Conservation (phyloP, 2,113 vertebrate species). For the Scytalopus superciliaris region DNA sequence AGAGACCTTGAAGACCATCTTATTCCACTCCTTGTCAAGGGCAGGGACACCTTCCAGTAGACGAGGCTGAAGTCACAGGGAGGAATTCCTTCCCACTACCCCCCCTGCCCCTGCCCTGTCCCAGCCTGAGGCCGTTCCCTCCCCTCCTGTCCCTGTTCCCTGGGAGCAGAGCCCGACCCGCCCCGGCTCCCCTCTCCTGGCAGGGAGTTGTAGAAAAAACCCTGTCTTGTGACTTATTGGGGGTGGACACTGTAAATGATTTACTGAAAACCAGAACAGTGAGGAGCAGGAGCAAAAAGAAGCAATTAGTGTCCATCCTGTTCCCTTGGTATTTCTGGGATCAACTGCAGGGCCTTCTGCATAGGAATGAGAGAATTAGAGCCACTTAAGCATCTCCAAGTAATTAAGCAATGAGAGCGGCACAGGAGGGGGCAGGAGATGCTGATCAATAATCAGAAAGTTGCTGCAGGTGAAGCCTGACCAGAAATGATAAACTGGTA, state of each 20-base stretch:
- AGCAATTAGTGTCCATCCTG: neutral
- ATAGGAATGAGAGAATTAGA: neutral
- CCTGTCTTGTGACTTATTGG: rapidly evolving
- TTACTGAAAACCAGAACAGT: neutral
- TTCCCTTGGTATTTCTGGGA: neutral
- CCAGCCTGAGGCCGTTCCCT: neutral
- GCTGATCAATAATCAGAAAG: neutral
- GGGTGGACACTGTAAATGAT: rapidly evolving
- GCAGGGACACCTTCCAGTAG: neutral
- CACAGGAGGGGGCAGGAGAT: neutral
- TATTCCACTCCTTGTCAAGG: neutral
- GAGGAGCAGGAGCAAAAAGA: neutral
- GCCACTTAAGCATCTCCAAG: neutral
- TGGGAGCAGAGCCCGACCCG: neutral
- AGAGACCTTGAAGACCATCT: neutral
- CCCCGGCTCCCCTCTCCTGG: rapidly evolving
- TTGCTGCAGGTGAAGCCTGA: neutral
- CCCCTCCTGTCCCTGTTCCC: neutral
- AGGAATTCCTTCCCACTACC: rapidly evolving
- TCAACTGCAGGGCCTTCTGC: neutral
- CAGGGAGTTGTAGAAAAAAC: neutral
- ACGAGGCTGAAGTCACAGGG: neutral
- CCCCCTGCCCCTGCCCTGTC: neutral
- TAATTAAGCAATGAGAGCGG: neutral
- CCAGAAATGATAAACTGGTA: neutral